These are phyloP conservation scores for Daktulosphaira vitifoliae DNA, from an alignment of 1,140 invertebrate genomes.

Conservation along the genomic window DNA sequence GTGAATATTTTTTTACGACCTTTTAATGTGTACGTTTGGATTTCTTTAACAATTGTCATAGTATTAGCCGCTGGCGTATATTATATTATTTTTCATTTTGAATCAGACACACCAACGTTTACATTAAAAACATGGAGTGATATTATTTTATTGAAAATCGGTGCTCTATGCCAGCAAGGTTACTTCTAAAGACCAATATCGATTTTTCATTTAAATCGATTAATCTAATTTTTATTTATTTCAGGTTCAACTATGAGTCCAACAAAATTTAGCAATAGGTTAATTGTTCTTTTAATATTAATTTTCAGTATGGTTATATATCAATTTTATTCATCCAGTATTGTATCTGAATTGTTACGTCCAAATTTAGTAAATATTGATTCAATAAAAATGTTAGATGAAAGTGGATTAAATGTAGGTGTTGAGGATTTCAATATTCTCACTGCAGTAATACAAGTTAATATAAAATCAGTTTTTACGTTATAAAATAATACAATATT, in stretches of 20 bases:
- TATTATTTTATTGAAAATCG: slow-evolving; percentile 9
- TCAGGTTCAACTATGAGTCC: not conserved
- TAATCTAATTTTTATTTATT: not conserved
- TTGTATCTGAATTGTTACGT: slow-evolving; percentile 41
- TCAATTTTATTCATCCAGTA: slow-evolving; percentile 43
- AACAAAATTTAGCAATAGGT: slow-evolving; percentile 6
- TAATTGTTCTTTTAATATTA: slow-evolving; percentile 17
- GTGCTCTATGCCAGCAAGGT: slow-evolving; percentile 23
- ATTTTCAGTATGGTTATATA: slow-evolving; percentile 47
- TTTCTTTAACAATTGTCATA: not conserved
- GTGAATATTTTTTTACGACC: slow-evolving; percentile 12
- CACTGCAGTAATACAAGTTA: not conserved
- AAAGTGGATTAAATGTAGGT: slow-evolving; percentile 12
- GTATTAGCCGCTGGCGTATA: not conserved
- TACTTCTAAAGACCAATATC: not conserved
- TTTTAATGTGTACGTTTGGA: slow-evolving; percentile 1
- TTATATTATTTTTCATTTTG: slow-evolving; percentile 1
- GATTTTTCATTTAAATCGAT: not conserved
- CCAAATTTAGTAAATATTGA: slow-evolving; percentile 1
- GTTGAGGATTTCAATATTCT: not conserved
- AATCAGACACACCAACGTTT: not conserved
- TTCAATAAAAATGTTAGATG: not conserved
- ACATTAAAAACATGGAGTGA: not conserved
- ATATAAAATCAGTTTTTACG: too few species aligned
- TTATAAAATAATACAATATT: too few species aligned